These are phyloP conservation scores for Paracyprichromis sp. DNA, from an alignment of 2,113 vertebrate species.

Conservation along the genomic window DNA sequence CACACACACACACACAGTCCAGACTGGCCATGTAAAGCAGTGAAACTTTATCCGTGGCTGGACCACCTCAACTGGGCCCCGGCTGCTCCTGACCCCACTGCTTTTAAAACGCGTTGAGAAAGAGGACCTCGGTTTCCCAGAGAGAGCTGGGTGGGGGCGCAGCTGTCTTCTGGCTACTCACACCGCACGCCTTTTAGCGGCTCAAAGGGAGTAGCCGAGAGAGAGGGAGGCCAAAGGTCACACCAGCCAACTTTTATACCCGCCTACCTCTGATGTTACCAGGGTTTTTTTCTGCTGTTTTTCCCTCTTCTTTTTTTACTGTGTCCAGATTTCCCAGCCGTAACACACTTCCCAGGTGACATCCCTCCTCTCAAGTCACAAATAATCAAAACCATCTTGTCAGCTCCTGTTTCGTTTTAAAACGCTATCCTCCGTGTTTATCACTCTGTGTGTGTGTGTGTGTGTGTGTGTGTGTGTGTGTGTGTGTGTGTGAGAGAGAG, in stretches of 20 bases:
- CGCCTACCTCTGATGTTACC: conserved; percentile 55
- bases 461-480: neutral
- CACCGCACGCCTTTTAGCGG: conserved; percentile 53
- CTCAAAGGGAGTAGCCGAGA: conserved; percentile 61
- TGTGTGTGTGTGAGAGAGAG: neutral
- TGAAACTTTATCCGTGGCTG: conserved; percentile 61
- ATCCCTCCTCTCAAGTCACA: conserved; percentile 38
- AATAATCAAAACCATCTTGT: conserved; percentile 55
- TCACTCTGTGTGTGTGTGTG: neutral
- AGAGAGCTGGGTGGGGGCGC: conserved; percentile 23
- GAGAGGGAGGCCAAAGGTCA: conserved; percentile 56
- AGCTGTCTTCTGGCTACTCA: conserved; percentile 66
- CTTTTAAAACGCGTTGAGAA: conserved; percentile 43
- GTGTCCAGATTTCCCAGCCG: conserved; percentile 66
- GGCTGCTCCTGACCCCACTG: conserved; percentile 56
- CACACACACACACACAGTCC: too few species aligned
- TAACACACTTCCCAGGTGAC: conserved; percentile 60
- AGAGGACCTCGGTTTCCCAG: conserved; percentile 51
- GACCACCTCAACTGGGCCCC: conserved; percentile 53
- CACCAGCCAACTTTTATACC: conserved; percentile 45
- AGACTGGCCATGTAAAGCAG: conserved; percentile 48
- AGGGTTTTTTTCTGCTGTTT: neutral
- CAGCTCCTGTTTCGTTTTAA: conserved; percentile 36
- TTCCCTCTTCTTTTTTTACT: conserved; percentile 47
- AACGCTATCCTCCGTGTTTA: neutral